Evolutionary conservation across 2,888 invertebrate genomes (phyloP).

Genomic region (Andrena bicolor): DNA sequence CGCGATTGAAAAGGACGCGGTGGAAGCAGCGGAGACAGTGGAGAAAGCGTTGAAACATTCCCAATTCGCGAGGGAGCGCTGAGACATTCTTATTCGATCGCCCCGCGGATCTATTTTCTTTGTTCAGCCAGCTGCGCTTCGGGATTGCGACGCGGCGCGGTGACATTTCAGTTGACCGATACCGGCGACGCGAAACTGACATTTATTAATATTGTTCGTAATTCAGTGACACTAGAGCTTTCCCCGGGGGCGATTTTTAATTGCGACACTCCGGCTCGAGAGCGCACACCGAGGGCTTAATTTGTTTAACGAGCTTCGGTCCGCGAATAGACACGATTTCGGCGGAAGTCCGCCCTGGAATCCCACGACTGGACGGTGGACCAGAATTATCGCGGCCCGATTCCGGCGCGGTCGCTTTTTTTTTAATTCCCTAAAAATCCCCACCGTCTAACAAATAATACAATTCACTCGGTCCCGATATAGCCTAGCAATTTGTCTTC

Average conservation of each 20-base stretch:
- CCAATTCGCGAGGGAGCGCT: too few species aligned
- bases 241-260: constrained; percentile 2
- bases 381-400: neutral
- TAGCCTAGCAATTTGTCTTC: constrained; percentile 31
- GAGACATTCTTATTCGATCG: too few species aligned
- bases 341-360: neutral
- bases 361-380: too few species aligned
- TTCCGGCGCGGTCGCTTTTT: neutral
- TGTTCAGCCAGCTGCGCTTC: too few species aligned
- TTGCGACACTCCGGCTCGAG: neutral
- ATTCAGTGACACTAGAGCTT: neutral
- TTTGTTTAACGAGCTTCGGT: constrained; percentile 7
- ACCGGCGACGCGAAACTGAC: too few species aligned
- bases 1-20: too few species aligned
- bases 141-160: too few species aligned
- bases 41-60: too few species aligned
- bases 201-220: neutral
- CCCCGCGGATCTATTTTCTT: too few species aligned
- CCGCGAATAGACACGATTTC: neutral
- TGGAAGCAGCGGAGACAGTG: too few species aligned
- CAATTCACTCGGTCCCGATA: constrained; percentile 23
- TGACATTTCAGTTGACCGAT: too few species aligned
- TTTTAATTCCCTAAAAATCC: constrained; percentile 23
- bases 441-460: constrained; percentile 8
- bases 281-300: constrained; percentile 3